These are phyloP conservation scores for Urocyon cinereoargenteus DNA, from an alignment of 2,797 vertebrate genomes.

Conservation along the genomic window DNA sequence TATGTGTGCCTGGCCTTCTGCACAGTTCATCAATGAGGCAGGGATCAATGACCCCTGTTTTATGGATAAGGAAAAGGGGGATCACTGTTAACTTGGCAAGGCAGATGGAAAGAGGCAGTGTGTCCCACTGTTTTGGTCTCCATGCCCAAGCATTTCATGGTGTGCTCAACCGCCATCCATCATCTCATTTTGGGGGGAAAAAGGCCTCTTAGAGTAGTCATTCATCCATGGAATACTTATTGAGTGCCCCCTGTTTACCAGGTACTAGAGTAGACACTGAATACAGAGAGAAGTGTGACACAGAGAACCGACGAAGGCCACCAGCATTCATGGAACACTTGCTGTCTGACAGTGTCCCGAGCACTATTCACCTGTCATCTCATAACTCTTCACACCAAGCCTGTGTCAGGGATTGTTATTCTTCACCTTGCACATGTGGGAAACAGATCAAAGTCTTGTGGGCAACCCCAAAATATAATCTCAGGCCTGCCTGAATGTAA, in stretches of 20 bases:
- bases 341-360: background rate
- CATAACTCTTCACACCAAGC: background rate
- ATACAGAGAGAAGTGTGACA: background rate
- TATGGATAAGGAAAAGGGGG: background rate
- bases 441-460: background rate
- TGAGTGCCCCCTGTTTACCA: background rate
- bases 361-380: background rate
- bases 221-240: background rate
- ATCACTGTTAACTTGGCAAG: background rate
- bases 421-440: background rate
- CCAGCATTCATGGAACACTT: rapidly evolving
- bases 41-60: background rate
- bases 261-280: background rate
- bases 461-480: background rate
- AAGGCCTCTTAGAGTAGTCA: background rate
- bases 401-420: background rate
- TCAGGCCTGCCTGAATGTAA: background rate
- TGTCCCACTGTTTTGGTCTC: background rate
- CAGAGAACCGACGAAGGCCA: rapidly evolving
- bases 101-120: background rate
- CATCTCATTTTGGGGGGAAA: background rate
- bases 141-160: background rate
- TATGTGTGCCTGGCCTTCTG: background rate
- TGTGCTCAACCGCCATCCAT: background rate
- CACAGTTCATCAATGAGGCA: background rate